These are phyloP conservation scores for Meloidogyne chitwoodi DNA, from an alignment of 1,140 invertebrate genomes.

Conservation along the genomic window DNA sequence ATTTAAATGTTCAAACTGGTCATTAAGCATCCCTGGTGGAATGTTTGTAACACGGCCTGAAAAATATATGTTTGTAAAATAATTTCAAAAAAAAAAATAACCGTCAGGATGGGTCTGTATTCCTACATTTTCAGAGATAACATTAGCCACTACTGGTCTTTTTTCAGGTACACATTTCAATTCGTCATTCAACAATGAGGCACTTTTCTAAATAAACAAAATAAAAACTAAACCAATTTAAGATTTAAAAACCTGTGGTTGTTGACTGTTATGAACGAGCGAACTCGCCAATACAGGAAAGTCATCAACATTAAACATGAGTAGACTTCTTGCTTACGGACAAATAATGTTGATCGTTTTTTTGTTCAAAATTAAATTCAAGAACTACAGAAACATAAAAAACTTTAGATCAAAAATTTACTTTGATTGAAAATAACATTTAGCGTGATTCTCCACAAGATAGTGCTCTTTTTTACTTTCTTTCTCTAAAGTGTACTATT, in stretches of 20 bases:
- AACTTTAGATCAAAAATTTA: too few relatives aligned
- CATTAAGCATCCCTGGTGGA: constrained; percentile 92
- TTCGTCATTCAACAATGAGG: not conserved
- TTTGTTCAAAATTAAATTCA: too few relatives aligned
- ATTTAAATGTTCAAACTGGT: not conserved
- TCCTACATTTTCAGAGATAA: constrained; percentile 16
- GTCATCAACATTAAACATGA: constrained; percentile 18
- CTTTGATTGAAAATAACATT: too few relatives aligned
- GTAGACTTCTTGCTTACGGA: not conserved
- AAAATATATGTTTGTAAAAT: not conserved
- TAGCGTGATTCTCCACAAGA: too few relatives aligned
- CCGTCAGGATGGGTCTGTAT: constrained; percentile 36
- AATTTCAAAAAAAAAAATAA: not conserved
- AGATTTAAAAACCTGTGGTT: not conserved
- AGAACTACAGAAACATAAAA: too few relatives aligned
- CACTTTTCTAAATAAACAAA: not conserved
- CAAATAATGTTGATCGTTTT: not conserved
- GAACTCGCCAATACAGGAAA: constrained; percentile 14
- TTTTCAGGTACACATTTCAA: not conserved
- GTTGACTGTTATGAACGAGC: not conserved
- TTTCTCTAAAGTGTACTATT: too few relatives aligned
- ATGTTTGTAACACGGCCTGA: constrained; percentile 82
- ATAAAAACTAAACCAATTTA: not conserved
- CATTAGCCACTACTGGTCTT: not conserved
- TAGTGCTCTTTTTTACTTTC: too few relatives aligned